Evolutionary conservation across 2,797 vertebrate species (phyloP).

Genomic region (Tiaroga cobitis): DNA sequence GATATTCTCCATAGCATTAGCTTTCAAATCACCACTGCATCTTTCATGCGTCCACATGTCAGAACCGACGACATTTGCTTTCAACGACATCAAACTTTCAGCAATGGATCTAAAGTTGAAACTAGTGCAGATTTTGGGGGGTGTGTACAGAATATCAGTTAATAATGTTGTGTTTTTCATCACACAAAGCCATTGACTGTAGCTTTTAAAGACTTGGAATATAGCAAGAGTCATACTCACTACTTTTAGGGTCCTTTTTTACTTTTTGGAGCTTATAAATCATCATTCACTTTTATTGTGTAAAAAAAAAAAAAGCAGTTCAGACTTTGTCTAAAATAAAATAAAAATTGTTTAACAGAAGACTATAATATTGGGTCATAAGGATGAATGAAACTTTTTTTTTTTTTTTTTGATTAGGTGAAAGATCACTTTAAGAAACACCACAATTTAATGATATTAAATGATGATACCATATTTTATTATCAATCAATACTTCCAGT

Average conservation of each 20-base stretch:
- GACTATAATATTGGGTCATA: background rate
- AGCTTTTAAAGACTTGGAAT: background rate
- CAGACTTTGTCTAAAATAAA: background rate
- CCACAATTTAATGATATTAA: background rate
- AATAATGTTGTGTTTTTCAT: background rate
- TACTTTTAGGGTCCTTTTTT: background rate
- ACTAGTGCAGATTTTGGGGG: background rate
- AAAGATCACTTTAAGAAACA: background rate
- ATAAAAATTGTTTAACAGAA: background rate
- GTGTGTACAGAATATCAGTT: no score
- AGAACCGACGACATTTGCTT: background rate
- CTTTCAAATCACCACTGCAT: background rate
- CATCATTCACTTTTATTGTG: background rate
- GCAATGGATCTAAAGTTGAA: background rate
- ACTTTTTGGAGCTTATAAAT: background rate
- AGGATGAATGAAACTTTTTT: background rate
- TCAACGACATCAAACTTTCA: background rate
- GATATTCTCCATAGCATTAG: background rate
- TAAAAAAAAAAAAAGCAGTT: background rate
- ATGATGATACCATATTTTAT: background rate
- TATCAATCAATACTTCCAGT: no score
- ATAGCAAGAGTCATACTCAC: background rate
- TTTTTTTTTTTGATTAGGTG: background rate
- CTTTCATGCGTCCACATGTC: background rate
- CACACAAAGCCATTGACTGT: background rate